A percentile compares a stretch with the other conserved stretches of the same genome.
Evolutionary conservation across 2,797 vertebrate species (phyloP).

Genomic region (Lutra lutra): DNA sequence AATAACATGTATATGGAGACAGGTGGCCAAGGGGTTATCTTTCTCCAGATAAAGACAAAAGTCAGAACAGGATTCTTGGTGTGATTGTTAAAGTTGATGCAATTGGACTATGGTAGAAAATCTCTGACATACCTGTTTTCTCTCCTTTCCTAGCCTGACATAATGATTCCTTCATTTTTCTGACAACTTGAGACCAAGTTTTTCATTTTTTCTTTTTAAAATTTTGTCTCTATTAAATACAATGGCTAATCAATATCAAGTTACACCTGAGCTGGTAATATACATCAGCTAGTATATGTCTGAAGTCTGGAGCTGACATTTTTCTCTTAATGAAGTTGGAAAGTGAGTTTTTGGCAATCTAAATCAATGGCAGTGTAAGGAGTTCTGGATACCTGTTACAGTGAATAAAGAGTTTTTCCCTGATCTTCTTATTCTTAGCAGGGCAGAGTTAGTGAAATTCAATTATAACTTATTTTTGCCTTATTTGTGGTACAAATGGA

Average conservation of each 20-base stretch:
- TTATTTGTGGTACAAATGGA: background rate
- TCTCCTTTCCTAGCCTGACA: background rate
- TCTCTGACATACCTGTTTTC: background rate
- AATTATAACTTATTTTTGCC: background rate
- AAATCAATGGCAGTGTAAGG: background rate
- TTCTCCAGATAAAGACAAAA: background rate
- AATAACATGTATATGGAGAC: background rate
- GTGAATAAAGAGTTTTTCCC: background rate
- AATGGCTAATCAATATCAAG: background rate
- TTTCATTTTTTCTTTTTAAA: background rate
- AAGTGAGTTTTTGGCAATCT: background rate
- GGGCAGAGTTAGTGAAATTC: background rate
- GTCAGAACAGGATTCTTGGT: background rate
- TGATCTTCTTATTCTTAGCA: background rate
- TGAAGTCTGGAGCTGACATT: background rate
- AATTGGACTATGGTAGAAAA: background rate
- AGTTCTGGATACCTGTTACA: background rate
- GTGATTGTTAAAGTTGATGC: background rate
- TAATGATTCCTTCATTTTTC: background rate
- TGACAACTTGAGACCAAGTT: background rate
- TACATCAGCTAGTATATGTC: accelerated
- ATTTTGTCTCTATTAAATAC: background rate
- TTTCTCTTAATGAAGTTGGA: background rate
- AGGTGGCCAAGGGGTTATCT: background rate
- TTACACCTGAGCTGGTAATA: background rate